Base-by-base conservation (phyloP, 1,140 invertebrate species). In the Ladona fulva region DNA sequence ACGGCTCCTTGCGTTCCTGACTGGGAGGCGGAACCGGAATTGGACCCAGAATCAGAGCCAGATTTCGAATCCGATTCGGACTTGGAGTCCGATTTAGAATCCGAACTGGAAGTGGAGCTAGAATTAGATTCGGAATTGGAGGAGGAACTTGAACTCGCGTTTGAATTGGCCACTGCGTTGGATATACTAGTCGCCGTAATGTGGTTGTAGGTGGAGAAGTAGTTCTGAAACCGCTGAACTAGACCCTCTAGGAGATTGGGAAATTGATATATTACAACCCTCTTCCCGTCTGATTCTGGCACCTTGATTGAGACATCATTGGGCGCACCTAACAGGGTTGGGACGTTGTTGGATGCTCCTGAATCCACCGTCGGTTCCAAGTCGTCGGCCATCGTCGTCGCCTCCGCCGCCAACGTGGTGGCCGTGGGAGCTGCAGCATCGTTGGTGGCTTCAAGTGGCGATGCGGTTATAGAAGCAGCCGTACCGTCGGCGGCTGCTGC, bases 181-280 rank as follows among this genome's bases (percentile, higher is more conserved):
- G 52, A 16, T 22, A 66, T 22, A 12, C 52, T 66, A 12, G 52
- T 66, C n/a, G 52, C 76, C 11, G 37, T 76, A 10, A 76, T 52
- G 76, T 76, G 76, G 22, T 42, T 76, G 76, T 42, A 76, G 22
- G 76, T 76, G n/a, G 76, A 76, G 76, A 76, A 76, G n/a, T 76
- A 76, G 76, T 76, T 76, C 76, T 76, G 76, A 19, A 76, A 42
- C 6, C 76, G 24, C 25, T 76, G 76, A 10, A 76, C 76, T 8
- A 76, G 14, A 7, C 76, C 76, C 37, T 76, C 76, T 0, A 76
- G 25, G 10, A 76, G 25, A 16, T 42, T 42, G 37, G 76, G 76
- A 25, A 76, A 76, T 8, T 76, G 76, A 42, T 42, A 76, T 22
- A 76, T 42, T 8, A 76, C 37, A 8, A 76, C 76, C 37, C 44